Evolutionary conservation across 2,888 invertebrate species (phyloP).

Genomic region (Criorhina ranunculi): DNA sequence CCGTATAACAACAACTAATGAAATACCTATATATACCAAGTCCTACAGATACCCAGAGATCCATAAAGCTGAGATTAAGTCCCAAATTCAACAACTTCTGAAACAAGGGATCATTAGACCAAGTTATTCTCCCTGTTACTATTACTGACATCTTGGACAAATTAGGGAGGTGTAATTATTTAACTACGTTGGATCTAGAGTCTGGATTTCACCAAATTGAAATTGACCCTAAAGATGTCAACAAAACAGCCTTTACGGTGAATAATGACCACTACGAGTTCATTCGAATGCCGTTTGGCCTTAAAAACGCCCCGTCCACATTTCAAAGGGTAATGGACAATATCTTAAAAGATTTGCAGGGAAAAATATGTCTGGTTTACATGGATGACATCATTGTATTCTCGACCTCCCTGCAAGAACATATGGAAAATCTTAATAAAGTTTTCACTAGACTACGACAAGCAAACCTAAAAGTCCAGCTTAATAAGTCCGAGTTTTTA

Average conservation of each 20-base stretch:
- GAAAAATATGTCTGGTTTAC: conserved; percentile 19
- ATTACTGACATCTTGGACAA: conserved; percentile 31
- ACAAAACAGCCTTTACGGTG: conserved; percentile 39
- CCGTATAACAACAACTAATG: conserved; percentile 17
- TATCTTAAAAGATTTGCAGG: conserved; percentile 11
- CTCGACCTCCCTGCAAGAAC: conserved; percentile 38
- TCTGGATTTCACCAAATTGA: conserved; percentile 56
- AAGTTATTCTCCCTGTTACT: conserved; percentile 19
- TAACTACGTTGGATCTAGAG: conserved; percentile 5
- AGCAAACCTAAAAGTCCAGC: conserved; percentile 78
- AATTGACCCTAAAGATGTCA: conserved; percentile 33
- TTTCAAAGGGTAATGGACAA: neutral
- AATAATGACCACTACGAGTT: conserved; percentile 36
- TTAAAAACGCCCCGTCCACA: conserved; percentile 15
- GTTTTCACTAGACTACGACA: conserved; percentile 70
- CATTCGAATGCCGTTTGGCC: conserved; percentile 26
- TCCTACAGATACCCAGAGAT: conserved; percentile 25
- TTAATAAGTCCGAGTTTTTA: conserved; percentile 77
- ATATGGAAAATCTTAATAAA: conserved; percentile 12
- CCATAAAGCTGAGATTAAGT: conserved; percentile 18
- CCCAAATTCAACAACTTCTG: conserved; percentile 12
- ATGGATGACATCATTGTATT: conserved; percentile 47
- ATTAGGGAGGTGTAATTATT: conserved; percentile 18
- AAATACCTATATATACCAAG: conserved; percentile 11
- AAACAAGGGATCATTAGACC: conserved; percentile 28